Base-by-base conservation (phyloP, 35 echinoderm and acorn worm species). In the Diadema setosum region DNA sequence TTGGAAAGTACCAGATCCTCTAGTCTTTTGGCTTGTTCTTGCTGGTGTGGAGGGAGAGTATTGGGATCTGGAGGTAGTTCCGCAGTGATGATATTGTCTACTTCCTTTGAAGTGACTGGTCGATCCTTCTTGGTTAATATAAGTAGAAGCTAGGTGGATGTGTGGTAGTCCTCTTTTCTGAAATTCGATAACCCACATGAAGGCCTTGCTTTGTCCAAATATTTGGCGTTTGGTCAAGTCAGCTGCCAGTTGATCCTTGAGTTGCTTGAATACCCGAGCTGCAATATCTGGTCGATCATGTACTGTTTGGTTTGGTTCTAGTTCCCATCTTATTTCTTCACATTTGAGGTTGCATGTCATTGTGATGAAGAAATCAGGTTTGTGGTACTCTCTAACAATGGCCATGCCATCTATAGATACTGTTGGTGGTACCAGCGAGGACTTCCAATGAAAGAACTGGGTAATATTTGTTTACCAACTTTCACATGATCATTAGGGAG, bases 291-390 rank as follows among this genome's bases (percentile, higher is more conserved):
- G 87, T 4, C 75, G 70, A 57, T 89, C 73, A 82, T 5, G 8
- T 12, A 11, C 24, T 82, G 18, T 14, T 39, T 89, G 75, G 0
- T 56, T 42, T 21, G 46, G 31, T n/a, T 58, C 37, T 9, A 82
- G 34, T 7, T 35, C 43, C 25, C 46, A 46, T 37, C 21, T 88
- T 21, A 89, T 82, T 24, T 89, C 87, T 58, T 15, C 39, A 44
- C 87, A 89, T 65, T 60, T 82, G 4, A 75, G 87, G 46, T 89
- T 89, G 70, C 87, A 89, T 14, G 87, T 89, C 29, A 89, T 82
- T 7, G 87, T 89, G 2, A 89, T 1, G 48, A 89, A 89, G 30
- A 82, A 14, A 34, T 82, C 87, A 8, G 87, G 87, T 37, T 89
- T 82, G 2, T 52, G 46, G 44, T 40, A 81, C 23, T 56, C 58